A percentile compares a stretch with the other conserved stretches of the same genome.
Evolutionary conservation across 2,113 vertebrate genomes (phyloP).

Genomic region (Peucedramus taeniatus): DNA sequence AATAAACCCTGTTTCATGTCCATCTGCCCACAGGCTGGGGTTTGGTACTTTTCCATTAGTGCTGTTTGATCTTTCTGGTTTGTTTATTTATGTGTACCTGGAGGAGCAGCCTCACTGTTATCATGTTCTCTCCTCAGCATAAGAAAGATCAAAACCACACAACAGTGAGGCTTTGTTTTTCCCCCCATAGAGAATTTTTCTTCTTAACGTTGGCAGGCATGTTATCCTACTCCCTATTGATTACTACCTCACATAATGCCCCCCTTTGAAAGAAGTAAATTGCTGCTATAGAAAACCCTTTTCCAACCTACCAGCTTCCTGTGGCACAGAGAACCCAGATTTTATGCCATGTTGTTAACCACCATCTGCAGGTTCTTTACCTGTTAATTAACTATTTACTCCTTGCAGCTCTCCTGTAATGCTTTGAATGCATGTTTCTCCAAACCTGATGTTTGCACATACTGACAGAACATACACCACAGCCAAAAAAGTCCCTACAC

Average conservation of each 20-base stretch:
- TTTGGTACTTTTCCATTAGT: background rate
- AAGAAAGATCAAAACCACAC: background rate
- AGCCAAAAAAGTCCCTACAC: background rate
- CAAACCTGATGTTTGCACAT: background rate
- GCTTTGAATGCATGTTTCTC: background rate
- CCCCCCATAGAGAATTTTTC: background rate
- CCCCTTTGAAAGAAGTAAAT: background rate
- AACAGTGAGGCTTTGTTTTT: background rate
- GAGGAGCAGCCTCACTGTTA: background rate
- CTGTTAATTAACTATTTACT: conserved; percentile 23
- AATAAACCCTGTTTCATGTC: background rate
- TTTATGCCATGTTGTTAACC: background rate
- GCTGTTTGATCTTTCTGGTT: background rate
- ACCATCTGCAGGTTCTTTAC: conserved; percentile 7
- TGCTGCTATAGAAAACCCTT: background rate
- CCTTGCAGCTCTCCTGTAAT: background rate
- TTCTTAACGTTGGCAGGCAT: background rate
- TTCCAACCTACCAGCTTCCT: background rate
- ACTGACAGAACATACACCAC: background rate
- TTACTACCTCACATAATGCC: background rate
- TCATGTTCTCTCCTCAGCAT: background rate
- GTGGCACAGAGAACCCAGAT: background rate
- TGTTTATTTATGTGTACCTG: background rate
- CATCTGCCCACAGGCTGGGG: background rate
- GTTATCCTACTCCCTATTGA: background rate